Evolutionary conservation across 2,113 vertebrate species (phyloP).

Genomic region (Uropsilus gracilis): DNA sequence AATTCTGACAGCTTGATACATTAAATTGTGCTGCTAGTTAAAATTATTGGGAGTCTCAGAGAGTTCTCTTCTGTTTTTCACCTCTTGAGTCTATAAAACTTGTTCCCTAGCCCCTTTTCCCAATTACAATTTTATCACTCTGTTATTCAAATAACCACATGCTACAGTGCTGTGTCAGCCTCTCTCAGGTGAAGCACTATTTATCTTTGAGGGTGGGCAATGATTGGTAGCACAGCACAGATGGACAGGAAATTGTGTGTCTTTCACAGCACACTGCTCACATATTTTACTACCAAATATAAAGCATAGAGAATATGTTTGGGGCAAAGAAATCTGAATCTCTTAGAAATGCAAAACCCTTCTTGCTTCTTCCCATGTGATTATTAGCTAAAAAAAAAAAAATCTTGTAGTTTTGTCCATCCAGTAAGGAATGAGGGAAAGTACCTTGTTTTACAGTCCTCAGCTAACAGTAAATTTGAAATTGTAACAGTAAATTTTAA

Average conservation of each 20-base stretch:
- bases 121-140: conserved; percentile 59
- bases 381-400: conserved; percentile 44
- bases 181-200: conserved; percentile 13
- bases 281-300: conserved; percentile 35
- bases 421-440: neutral
- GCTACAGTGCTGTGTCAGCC: neutral
- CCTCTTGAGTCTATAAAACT: conserved; percentile 31
- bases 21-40: conserved; percentile 34
- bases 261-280: neutral
- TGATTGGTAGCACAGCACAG: conserved; percentile 43
- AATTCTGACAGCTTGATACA: neutral
- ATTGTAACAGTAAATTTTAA: conserved; percentile 32
- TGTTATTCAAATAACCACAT: conserved; percentile 49
- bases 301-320: conserved; percentile 6
- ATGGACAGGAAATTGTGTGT: conserved; percentile 28
- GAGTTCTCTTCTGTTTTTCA: conserved; percentile 49
- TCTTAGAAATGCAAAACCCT: conserved; percentile 9
- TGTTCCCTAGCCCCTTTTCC: neutral
- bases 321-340: neutral
- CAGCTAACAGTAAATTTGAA: conserved; percentile 38
- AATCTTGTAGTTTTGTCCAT: neutral
- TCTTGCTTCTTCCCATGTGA: neutral
- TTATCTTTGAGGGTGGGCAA: neutral
- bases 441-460: neutral
- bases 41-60: conserved; percentile 51